Percentiles rank a stretch among this genome's conserved stretches.
Evolutionary conservation across 1,140 invertebrate species (phyloP).

Genomic region (Berghia stephanieae): DNA sequence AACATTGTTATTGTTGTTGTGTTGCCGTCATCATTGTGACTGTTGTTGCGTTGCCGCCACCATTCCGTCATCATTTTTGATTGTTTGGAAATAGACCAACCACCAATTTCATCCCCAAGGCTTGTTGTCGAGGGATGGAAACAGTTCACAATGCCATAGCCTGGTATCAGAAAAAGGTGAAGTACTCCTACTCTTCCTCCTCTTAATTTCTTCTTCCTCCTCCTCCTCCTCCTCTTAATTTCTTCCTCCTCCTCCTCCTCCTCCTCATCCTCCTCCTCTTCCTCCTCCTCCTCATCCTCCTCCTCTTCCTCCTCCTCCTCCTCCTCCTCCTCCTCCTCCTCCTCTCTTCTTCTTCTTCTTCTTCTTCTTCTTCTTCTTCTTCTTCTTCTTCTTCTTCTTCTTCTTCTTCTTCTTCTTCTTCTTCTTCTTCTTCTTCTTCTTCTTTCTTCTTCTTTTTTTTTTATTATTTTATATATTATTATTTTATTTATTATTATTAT

Average conservation of each 20-base stretch:
- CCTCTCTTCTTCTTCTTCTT: background rate
- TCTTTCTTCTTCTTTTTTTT: background rate
- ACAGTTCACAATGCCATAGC: conserved; percentile 54
- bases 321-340: background rate
- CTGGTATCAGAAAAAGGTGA: conserved; percentile 59
- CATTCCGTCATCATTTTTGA: no score
- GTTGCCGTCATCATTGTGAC: no score
- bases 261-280: no score
- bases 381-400: background rate
- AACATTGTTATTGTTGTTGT: no score
- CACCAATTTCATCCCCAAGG: no score
- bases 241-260: no score
- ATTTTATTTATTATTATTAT: no score
- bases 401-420: background rate
- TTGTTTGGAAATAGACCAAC: no score
- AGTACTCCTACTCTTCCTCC: background rate
- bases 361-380: background rate
- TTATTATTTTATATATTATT: background rate
- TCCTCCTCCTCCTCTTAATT: background rate
- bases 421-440: conserved; percentile 1
- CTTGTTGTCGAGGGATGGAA: conserved; percentile 55
- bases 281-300: no score
- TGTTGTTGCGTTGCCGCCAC: no score
- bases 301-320: no score
- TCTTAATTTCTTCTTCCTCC: background rate